Evolutionary conservation across 2,888 invertebrate genomes (phyloP), one percentile per base, ranked within the genome.

Genomic region (Dorcus parallelipipedus): DNA sequence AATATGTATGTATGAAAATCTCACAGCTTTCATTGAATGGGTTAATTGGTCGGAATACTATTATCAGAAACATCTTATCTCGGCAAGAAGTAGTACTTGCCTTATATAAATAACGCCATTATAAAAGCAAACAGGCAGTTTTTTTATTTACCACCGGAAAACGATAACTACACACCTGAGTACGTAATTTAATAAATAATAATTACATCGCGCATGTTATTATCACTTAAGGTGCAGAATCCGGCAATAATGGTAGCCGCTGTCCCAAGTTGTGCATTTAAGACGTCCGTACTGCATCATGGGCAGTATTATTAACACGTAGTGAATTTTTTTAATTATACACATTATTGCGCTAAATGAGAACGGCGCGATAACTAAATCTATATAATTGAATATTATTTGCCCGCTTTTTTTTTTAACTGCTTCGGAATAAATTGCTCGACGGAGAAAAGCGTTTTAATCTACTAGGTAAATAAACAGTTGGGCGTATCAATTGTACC

Each of bases 401-500:
- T 33, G 26, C 7, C 7, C 6, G 2, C 2, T 26, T 33, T 5
- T 5, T 33, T 33, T 33, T 5, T 33, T 33, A 33, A 33, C 26
- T 33, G 5, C 26, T 33, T 33, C 26, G 26, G 26, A 33, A 33
- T 33, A 33, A 33, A 33, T 33, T 33, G 26, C 26, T 33, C 26
- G 5, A 33, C 7, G 26, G 26, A 3, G 26, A 33, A 7, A 33
- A 6, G 26, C 7, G 6, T 33, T 20, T 26, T 52, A 56, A 56
- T 56, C 56, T 52, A 40, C 41, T 52, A 52, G 17, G 47, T 38
- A 52, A 47, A 52, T 48, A 41, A 40, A 41, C 33, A 47, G 33
- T 39, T 26, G 52, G 51, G 56, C 45, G 20, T 51, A 51, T 39
- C 56, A 56, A 56, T 56, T 52, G 56, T 52, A 56, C 14, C 39